Conservation (phyloP, 2,797 vertebrate species). For the Leptatherina wallacei region DNA sequence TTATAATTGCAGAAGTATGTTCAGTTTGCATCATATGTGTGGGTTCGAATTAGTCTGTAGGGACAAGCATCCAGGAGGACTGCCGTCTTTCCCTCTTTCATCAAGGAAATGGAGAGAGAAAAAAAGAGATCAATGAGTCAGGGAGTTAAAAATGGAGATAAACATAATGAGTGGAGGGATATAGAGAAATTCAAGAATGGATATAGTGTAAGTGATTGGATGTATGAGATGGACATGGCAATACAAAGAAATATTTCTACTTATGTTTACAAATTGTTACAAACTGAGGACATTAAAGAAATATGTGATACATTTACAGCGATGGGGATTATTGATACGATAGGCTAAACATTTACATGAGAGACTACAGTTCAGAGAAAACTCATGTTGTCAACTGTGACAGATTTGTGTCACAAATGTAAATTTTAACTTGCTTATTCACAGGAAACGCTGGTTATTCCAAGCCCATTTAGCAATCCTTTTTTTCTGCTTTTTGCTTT, state of each 20-base stretch:
- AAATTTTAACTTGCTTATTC: not conserved
- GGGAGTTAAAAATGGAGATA: not conserved
- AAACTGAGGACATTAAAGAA: conserved; percentile 46
- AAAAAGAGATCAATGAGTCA: conserved; percentile 5
- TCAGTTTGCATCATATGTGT: conserved; percentile 31
- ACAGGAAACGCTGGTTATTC: not conserved
- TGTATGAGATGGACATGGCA: not conserved
- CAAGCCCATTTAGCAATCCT: not conserved
- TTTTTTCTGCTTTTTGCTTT: not conserved
- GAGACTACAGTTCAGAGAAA: not conserved
- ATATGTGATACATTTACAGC: conserved; percentile 24
- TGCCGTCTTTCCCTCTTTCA: conserved; percentile 4
- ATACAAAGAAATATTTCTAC: not conserved
- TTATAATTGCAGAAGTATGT: conserved; percentile 35
- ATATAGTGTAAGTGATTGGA: not conserved
- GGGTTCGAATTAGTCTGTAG: conserved; percentile 27
- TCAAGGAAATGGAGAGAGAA: conserved; percentile 16
- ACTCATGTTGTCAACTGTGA: not conserved
- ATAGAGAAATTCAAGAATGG: conserved; percentile 4
- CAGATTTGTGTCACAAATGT: not conserved
- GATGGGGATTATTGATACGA: not conserved
- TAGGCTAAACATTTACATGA: not conserved
- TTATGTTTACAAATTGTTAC: not conserved
- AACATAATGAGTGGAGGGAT: not conserved
- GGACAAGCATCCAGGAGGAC: conserved; percentile 26